Percentiles rank a stretch among this genome's conserved stretches.
These are phyloP conservation scores for Spheniscus humboldti DNA, from an alignment of 2,797 vertebrate species.

Conservation along the genomic window DNA sequence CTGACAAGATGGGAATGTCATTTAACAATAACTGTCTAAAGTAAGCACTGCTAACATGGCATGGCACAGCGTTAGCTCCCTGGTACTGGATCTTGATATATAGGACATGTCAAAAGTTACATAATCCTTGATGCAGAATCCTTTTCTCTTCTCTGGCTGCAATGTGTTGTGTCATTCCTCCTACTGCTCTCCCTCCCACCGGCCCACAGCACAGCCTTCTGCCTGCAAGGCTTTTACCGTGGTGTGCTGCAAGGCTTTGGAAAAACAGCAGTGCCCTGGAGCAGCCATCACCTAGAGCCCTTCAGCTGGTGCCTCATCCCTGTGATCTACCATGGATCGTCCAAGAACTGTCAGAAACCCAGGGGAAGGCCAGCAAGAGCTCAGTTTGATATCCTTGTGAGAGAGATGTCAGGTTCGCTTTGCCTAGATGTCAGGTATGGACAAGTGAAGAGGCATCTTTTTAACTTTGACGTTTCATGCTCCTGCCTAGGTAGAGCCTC, in stretches of 20 bases:
- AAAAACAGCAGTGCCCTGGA: not conserved
- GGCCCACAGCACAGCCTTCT: not conserved
- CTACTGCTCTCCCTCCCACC: not conserved
- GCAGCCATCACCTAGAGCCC: not conserved
- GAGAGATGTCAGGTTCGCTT: not conserved
- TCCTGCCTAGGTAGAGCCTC: not conserved
- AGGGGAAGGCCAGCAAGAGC: not conserved
- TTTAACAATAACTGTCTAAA: not conserved
- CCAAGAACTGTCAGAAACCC: not conserved
- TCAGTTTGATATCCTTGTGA: not conserved
- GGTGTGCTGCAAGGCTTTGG: not conserved
- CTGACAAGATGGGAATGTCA: not conserved
- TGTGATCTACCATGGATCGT: not conserved
- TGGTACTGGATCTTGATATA: not conserved
- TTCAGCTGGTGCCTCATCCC: not conserved
- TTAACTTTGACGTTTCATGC: not conserved
- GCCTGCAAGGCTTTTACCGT: not conserved
- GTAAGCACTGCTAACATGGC: not conserved
- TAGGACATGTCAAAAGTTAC: slow-evolving; percentile 15
- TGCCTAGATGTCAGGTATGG: not conserved
- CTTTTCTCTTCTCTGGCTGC: not conserved
- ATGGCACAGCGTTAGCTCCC: not conserved
- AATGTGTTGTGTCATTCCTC: not conserved
- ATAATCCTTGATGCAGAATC: not conserved
- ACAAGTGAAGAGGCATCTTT: not conserved